phyloP scores from a whole-genome alignment of 1,140 invertebrate genomes.

The Zaprionus tsacasi region DNA sequence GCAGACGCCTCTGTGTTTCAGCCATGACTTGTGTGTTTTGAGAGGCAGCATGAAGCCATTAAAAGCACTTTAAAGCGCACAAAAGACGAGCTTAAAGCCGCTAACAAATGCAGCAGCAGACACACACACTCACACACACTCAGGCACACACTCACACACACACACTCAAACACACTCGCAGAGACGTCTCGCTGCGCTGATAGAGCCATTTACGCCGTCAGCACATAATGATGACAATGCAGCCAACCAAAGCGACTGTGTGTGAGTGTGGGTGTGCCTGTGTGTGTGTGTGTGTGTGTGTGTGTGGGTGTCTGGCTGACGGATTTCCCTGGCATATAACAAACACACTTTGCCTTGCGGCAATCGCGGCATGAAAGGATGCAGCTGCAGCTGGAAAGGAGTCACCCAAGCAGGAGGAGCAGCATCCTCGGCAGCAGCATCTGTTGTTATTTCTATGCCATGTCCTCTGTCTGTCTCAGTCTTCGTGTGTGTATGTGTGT shows the following conservation, averaged over 20 bases:
- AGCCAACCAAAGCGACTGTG: constrained; percentile 12
- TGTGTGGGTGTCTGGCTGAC: constrained; percentile 62
- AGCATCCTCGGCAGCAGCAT: constrained; percentile 44
- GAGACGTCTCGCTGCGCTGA: constrained; percentile 65
- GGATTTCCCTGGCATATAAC: constrained; percentile 76
- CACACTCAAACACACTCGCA: background rate
- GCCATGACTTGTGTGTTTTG: constrained; percentile 61
- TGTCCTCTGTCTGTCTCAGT: constrained; percentile 43
- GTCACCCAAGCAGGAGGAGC: constrained; percentile 32
- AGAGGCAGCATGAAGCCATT: constrained; percentile 67
- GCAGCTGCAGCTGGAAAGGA: constrained; percentile 8
- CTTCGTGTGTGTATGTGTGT: constrained; percentile 38
- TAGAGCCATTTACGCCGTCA: constrained; percentile 82
- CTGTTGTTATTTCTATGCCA: constrained; percentile 69
- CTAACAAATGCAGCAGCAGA: constrained; percentile 25
- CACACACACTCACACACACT: constrained; percentile 27
- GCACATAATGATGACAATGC: constrained; percentile 78
- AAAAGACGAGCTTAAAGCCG: constrained; percentile 4
- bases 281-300: constrained; percentile 11
- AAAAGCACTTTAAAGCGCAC: constrained; percentile 71
- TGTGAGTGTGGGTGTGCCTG: background rate
- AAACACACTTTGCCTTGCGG: constrained; percentile 56
- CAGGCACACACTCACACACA: constrained; percentile 44
- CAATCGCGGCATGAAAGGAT: constrained; percentile 36
- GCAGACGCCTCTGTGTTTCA: background rate